Percentiles rank a stretch among this genome's conserved stretches.
These are phyloP conservation scores for Amblyjoppa proteus DNA, from an alignment of 2,888 invertebrate genomes.

Conservation along the genomic window DNA sequence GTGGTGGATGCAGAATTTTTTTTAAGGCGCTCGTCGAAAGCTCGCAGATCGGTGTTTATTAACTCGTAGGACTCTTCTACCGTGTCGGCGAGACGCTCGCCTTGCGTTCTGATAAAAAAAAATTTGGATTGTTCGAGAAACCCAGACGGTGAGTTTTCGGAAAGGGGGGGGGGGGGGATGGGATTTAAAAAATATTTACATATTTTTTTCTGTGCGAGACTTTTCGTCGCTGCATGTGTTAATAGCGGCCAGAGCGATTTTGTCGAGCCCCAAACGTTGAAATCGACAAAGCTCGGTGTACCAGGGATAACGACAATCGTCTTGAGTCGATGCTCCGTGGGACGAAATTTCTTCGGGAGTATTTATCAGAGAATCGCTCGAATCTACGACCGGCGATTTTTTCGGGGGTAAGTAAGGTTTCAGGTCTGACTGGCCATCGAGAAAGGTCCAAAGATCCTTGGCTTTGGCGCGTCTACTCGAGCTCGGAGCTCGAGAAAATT, in stretches of 20 bases:
- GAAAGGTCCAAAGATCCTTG: constrained; percentile 67
- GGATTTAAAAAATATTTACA: background rate
- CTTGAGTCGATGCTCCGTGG: background rate
- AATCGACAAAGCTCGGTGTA: constrained; percentile 70
- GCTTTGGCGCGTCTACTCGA: constrained; percentile 61
- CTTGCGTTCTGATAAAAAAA: constrained; percentile 50
- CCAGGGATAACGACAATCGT: constrained; percentile 65
- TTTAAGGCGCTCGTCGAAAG: constrained; percentile 70
- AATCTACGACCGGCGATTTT: background rate
- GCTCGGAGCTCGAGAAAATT: constrained; percentile 60
- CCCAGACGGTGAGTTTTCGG: background rate
- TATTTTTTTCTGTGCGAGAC: background rate
- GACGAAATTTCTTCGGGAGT: background rate
- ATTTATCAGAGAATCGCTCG: background rate
- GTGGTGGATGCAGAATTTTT: constrained; percentile 20
- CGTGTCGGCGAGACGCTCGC: constrained; percentile 66
- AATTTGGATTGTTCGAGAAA: background rate
- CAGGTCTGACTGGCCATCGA: constrained; percentile 52
- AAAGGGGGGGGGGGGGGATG: too few species aligned
- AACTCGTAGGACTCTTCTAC: constrained; percentile 71
- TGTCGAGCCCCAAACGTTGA: constrained; percentile 73
- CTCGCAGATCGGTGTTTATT: constrained; percentile 72
- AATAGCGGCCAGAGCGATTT: constrained; percentile 69
- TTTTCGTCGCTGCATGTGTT: background rate
- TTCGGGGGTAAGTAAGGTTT: constrained; percentile 52